Percentiles rank a stretch among this genome's conserved stretches.
These are phyloP conservation scores for Mugil cephalus DNA, from an alignment of 2,113 vertebrate species.

Conservation along the genomic window DNA sequence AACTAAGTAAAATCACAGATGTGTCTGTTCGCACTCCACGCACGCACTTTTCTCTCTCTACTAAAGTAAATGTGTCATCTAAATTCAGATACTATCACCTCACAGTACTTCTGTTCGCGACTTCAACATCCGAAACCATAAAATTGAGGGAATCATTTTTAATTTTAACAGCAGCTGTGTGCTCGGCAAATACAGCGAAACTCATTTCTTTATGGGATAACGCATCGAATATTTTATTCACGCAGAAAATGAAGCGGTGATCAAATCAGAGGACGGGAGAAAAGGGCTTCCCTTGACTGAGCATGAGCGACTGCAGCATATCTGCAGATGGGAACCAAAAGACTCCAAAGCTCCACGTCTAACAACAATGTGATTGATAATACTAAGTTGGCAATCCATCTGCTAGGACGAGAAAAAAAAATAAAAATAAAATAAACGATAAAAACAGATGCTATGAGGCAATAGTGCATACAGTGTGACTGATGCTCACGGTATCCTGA, in stretches of 20 bases:
- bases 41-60: conserved; percentile 4
- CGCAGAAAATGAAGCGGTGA: conserved; percentile 8
- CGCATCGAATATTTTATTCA: conserved; percentile 6
- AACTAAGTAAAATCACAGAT: conserved; percentile 77
- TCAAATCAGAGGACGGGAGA: background rate
- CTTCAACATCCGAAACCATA: conserved; percentile 29
- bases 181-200: too few relatives aligned
- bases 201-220: conserved; percentile 14
- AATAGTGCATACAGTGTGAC: background rate
- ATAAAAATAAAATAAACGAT: background rate
- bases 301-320: background rate
- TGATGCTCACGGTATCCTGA: background rate
- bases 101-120: conserved; percentile 29
- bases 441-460: conserved; percentile 31
- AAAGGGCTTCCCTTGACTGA: conserved; percentile 18
- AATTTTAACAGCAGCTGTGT: too few relatives aligned
- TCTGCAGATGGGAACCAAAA: conserved; percentile 44
- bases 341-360: conserved; percentile 1
- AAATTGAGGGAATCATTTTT: background rate
- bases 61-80: conserved; percentile 7
- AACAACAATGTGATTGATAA: conserved; percentile 42
- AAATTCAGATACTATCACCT: conserved; percentile 30
- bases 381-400: conserved; percentile 29
- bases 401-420: conserved; percentile 10
- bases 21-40: conserved; percentile 20